Percentiles rank a stretch among this genome's conserved stretches.
Evolutionary conservation across 2,888 invertebrate species (phyloP).

Genomic region (Eueremaeus valkanovi): DNA sequence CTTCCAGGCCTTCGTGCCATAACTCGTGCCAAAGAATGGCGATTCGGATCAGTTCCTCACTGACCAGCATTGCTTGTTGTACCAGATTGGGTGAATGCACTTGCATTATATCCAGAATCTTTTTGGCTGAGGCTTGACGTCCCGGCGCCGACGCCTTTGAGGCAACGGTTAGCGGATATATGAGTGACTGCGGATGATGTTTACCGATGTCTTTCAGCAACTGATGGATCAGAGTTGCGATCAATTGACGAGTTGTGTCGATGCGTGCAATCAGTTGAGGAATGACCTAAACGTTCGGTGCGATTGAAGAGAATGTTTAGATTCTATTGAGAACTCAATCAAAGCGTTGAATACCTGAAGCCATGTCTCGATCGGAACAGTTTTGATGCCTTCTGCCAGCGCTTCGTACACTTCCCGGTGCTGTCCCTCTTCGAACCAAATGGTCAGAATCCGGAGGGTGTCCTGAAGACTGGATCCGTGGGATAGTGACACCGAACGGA

Average conservation of each 20-base stretch:
- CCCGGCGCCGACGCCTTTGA: conserved; percentile 84
- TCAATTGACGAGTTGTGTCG: conserved; percentile 82
- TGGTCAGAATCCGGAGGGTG: conserved; percentile 83
- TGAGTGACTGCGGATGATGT: conserved; percentile 93
- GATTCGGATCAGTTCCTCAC: conserved; percentile 92
- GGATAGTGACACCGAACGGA: conserved; percentile 87
- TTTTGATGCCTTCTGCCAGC: conserved; percentile 81
- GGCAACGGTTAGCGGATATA: conserved; percentile 95
- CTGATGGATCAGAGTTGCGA: conserved; percentile 85
- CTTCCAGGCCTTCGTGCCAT: conserved; percentile 94
- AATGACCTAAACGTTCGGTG: conserved; percentile 64
- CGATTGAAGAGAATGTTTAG: not conserved
- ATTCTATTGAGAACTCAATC: not conserved
- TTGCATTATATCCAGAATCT: conserved; percentile 89
- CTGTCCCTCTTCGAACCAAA: conserved; percentile 98
- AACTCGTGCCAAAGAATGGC: conserved; percentile 99
- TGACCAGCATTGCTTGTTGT: conserved; percentile 90
- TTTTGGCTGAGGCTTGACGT: conserved; percentile 84
- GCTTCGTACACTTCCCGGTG: conserved; percentile 90
- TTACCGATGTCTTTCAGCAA: conserved; percentile 94
- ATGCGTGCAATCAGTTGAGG: conserved; percentile 97
- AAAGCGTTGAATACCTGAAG: conserved; percentile 64
- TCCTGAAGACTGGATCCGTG: conserved; percentile 87
- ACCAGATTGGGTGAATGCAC: conserved; percentile 89
- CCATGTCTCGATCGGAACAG: conserved; percentile 97